phyloP scores from a whole-genome alignment of 2,888 invertebrate species.

The Stenurella melanura region DNA sequence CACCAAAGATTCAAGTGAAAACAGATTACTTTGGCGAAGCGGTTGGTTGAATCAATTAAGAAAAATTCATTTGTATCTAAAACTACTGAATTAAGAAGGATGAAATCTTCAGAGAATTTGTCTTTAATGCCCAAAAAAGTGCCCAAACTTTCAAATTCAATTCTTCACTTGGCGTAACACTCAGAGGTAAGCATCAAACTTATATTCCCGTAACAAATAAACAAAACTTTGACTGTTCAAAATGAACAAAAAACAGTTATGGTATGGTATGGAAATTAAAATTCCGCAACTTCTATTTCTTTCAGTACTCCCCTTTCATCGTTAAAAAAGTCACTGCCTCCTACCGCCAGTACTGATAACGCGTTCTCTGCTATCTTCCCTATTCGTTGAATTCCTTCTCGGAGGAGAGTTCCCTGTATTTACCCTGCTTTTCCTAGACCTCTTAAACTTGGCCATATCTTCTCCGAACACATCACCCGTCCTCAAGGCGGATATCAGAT shows the following conservation, averaged over 20 bases:
- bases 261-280: background rate
- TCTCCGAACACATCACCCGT: conserved; percentile 98
- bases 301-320: background rate
- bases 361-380: conserved; percentile 82
- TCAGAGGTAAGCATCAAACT: too few relatives aligned
- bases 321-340: conserved; percentile 66
- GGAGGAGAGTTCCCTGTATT: conserved; percentile 78
- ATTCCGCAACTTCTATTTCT: background rate
- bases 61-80: too few relatives aligned
- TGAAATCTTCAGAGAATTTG: too few relatives aligned
- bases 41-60: too few relatives aligned
- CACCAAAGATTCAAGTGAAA: too few relatives aligned
- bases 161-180: too few relatives aligned
- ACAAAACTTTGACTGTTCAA: background rate
- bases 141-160: too few relatives aligned
- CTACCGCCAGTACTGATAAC: conserved; percentile 72
- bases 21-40: too few relatives aligned
- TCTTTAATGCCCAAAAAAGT: too few relatives aligned
- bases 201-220: too few relatives aligned
- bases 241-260: background rate
- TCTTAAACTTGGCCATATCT: conserved; percentile 93
- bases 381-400: conserved; percentile 77
- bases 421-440: conserved; percentile 82
- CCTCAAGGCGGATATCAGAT: conserved; percentile 93
- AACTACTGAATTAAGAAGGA: too few relatives aligned